A percentile compares a stretch with the other conserved stretches of the same genome.
phyloP scores from a whole-genome alignment of 2,797 vertebrate genomes.

The Lutjanus argentimaculatus region DNA sequence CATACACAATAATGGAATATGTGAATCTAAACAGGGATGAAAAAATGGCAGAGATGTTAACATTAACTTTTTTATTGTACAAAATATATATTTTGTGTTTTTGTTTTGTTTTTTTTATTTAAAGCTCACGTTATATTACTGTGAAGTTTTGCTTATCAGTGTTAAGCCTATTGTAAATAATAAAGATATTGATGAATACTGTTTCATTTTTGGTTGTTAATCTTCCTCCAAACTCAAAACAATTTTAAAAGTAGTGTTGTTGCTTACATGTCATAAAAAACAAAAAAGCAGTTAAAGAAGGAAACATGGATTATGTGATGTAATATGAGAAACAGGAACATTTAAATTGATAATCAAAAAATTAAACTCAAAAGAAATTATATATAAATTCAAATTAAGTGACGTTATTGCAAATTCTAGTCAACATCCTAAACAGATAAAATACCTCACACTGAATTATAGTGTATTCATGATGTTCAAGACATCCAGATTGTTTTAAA shows the following conservation, averaged over 20 bases:
- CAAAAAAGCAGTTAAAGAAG: neutral
- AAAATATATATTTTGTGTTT: conserved; percentile 95
- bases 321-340: neutral
- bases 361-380: neutral
- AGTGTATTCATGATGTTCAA: neutral
- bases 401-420: neutral
- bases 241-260: neutral
- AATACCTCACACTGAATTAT: neutral
- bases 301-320: neutral
- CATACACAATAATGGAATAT: conserved; percentile 82
- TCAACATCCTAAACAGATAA: neutral
- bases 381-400: neutral
- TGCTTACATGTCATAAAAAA: no score
- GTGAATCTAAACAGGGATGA: conserved; percentile 89
- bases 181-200: conserved; percentile 86
- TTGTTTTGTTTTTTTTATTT: conserved; percentile 91
- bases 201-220: conserved; percentile 19
- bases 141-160: conserved; percentile 99
- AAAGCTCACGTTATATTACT: conserved; percentile 99
- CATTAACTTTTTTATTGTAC: conserved; percentile 93
- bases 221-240: neutral
- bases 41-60: conserved; percentile 86
- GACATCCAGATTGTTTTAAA: neutral
- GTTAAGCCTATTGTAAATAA: conserved; percentile 99
- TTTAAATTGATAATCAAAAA: neutral